Percentiles rank a stretch among this genome's conserved stretches.
These are phyloP conservation scores for Ichneumoninae sp. DNA, from an alignment of 2,888 invertebrate species.

Conservation along the genomic window DNA sequence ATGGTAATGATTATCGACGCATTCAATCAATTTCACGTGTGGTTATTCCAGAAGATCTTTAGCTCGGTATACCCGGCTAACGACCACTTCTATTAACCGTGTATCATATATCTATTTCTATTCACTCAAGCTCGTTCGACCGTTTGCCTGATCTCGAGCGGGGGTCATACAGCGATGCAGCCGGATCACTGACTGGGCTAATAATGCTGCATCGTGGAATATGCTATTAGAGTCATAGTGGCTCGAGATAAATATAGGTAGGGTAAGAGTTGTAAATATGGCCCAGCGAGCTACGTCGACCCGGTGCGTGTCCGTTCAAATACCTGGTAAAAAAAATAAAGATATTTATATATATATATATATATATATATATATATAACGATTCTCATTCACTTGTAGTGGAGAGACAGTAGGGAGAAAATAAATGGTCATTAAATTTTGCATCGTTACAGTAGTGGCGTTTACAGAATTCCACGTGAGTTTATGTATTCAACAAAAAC, in stretches of 20 bases:
- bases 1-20: slow-evolving; percentile 60
- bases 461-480: background rate
- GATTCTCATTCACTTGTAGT: background rate
- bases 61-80: slow-evolving; percentile 13
- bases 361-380: background rate
- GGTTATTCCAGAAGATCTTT: slow-evolving; percentile 36
- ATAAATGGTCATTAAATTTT: background rate
- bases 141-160: slow-evolving; percentile 41
- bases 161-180: slow-evolving; percentile 23
- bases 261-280: slow-evolving; percentile 11
- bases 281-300: background rate
- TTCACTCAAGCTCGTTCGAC: slow-evolving; percentile 36
- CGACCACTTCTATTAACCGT: slow-evolving; percentile 31
- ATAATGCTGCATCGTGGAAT: slow-evolving; percentile 31
- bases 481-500: background rate
- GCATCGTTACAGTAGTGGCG: background rate
- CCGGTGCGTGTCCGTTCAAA: background rate
- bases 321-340: background rate
- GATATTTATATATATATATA: background rate
- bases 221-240: slow-evolving; percentile 25
- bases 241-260: slow-evolving; percentile 15
- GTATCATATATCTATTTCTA: slow-evolving; percentile 38
- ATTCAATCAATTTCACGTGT: slow-evolving; percentile 53
- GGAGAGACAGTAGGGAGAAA: background rate
- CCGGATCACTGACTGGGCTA: slow-evolving; percentile 26